phyloP scores from a whole-genome alignment of 2,113 vertebrate genomes.

The Rynchops niger region DNA sequence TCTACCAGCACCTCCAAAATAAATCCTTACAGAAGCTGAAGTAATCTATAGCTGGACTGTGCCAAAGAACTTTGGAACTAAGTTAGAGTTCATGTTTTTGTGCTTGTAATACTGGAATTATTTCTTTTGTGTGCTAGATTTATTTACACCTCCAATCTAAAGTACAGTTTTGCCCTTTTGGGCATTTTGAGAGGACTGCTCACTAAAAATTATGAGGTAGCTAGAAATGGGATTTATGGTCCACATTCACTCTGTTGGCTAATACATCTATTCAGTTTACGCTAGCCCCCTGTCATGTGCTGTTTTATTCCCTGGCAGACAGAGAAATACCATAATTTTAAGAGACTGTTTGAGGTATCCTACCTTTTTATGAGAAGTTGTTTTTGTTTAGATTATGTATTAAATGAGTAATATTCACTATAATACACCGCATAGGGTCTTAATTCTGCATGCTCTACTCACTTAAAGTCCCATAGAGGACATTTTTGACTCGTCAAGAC shows the following conservation, averaged over 20 bases:
- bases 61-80: not conserved
- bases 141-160: not conserved
- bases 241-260: not conserved
- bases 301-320: not conserved
- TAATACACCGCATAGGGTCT: not conserved
- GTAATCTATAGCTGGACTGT: not conserved
- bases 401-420: not conserved
- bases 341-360: not conserved
- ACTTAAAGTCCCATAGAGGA: not conserved
- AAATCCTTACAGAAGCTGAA: not conserved
- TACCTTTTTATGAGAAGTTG: not conserved
- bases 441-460: not conserved
- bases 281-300: not conserved
- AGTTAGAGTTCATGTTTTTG: not conserved
- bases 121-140: not conserved
- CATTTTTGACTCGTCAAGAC: not conserved
- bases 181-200: not conserved
- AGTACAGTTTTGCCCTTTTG: not conserved
- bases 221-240: not conserved
- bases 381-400: not conserved
- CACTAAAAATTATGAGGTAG: not conserved
- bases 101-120: not conserved
- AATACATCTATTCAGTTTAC: not conserved
- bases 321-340: not conserved
- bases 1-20: not conserved